Base-by-base conservation (phyloP, 2,888 invertebrate genomes). In the Sylvicola cinctus region DNA sequence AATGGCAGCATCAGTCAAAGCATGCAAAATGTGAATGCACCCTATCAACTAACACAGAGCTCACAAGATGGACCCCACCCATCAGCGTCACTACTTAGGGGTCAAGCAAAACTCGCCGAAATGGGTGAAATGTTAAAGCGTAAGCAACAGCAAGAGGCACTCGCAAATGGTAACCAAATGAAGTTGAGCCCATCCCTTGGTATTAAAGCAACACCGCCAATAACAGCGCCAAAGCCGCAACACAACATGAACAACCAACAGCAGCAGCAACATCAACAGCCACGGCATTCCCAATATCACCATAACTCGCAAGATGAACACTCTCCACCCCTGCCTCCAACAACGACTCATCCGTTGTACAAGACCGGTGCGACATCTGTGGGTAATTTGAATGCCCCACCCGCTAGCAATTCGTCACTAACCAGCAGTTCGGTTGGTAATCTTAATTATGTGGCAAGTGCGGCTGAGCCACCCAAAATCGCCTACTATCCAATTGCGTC, bases 91-190 rank as follows among this genome's bases (percentile, higher is more conserved):
- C 27, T 38, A 2, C 25, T 52, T 0, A 55, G 48, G 16, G 65
- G 70, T 2, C 59, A 66, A 29, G 74, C 74, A 0, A 75, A 80
- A 50, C 60, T 80, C 37, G 71, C 73, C 4, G 83, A 83, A 55
- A 79, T 83, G 77, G 72, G 78, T 3, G 80, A 85, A 47, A 80
- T 84, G 50, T 73, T 79, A 8, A 56, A 74, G 38, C 57, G 78
- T 31, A 52, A 74, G 13, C 66, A 66, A 42, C 55, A 62, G 27
- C 55, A 56, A 26, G 45, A 43, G 42, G 41, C 40, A 34, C 44
- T 45, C 38, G 17, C 49, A 55, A 10, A 46, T 54, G 44, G 20
- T 54, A 47, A 41, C 53, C 50, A 41, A 48, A 38, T 37, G 36
- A 34, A n/a, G 28, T 32, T 28, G 29, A 20, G 20, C 8, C 20